These are phyloP conservation scores for Harpegnathos saltator DNA, from an alignment of 1,140 invertebrate species.

Conservation along the genomic window DNA sequence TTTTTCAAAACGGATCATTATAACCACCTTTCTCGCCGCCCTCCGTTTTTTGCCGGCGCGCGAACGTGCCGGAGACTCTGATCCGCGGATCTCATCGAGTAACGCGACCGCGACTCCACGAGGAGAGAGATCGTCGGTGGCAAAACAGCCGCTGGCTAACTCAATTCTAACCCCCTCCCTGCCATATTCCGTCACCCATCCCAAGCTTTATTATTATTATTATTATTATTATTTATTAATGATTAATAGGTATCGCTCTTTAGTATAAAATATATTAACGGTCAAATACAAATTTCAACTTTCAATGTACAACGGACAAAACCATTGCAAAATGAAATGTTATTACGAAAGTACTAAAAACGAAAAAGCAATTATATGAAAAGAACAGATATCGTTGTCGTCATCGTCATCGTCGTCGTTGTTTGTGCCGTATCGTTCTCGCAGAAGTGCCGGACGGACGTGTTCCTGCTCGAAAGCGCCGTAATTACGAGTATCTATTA, in stretches of 20 bases:
- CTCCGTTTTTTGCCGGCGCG: constrained; percentile 56
- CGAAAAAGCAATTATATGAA: too few species aligned
- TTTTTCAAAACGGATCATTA: constrained; percentile 68
- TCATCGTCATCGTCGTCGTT: too few species aligned
- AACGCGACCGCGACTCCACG: constrained; percentile 71
- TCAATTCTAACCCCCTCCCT: constrained; percentile 22
- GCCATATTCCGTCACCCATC: background rate
- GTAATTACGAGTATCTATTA: constrained; percentile 84
- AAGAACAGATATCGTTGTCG: too few species aligned
- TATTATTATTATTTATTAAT: too few species aligned
- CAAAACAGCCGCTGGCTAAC: constrained; percentile 57
- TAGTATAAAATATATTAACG: too few species aligned
- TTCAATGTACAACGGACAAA: too few species aligned
- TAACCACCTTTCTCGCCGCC: constrained; percentile 40
- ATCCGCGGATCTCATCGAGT: constrained; percentile 72
- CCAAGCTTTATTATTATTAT: too few species aligned
- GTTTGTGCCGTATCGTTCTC: constrained; percentile 65
- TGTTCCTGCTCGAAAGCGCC: constrained; percentile 79
- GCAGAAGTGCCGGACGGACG: constrained; percentile 78
- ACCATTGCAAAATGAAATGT: too few species aligned
- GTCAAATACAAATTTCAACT: too few species aligned
- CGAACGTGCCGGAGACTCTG: constrained; percentile 74
- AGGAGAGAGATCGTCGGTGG: constrained; percentile 28
- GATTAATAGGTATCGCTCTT: too few species aligned
- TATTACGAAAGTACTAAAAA: too few species aligned